These are phyloP conservation scores for Cheilosia soror DNA, from an alignment of 2,888 invertebrate genomes.

Conservation along the genomic window DNA sequence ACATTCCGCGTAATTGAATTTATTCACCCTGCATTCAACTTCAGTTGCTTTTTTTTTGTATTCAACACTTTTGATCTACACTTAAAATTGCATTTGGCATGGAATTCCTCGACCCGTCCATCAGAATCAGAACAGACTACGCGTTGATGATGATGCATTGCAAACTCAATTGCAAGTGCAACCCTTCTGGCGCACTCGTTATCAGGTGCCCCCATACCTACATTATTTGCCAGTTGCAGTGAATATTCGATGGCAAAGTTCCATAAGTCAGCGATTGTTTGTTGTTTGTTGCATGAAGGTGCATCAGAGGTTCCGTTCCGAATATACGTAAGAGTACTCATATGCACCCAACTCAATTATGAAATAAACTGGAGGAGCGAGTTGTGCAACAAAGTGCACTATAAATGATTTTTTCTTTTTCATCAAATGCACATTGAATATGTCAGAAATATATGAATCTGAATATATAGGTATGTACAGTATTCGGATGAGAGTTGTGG, in stretches of 20 bases:
- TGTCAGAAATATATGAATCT: constrained; percentile 1
- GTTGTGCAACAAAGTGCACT: constrained; percentile 58
- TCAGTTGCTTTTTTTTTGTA: not conserved
- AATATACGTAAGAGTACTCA: no score
- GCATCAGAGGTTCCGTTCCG: not conserved
- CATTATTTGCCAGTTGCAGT: constrained; percentile 6
- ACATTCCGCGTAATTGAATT: not conserved
- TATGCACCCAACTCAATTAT: constrained; percentile 45
- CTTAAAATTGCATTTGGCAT: constrained; percentile 26
- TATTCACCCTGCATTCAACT: constrained; percentile 10
- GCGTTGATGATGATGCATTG: constrained; percentile 33
- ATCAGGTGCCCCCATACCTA: not conserved
- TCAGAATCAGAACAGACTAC: constrained; percentile 2
- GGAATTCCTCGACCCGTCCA: constrained; percentile 22
- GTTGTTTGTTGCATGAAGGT: not conserved
- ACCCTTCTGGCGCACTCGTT: constrained; percentile 14
- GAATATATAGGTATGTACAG: not conserved
- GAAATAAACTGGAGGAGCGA: constrained; percentile 44
- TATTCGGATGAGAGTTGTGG: not conserved
- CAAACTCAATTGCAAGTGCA: constrained; percentile 46
- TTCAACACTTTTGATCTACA: constrained; percentile 15
- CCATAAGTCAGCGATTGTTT: not conserved
- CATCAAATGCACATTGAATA: constrained; percentile 14
- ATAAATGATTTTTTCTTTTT: constrained; percentile 18
- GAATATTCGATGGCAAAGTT: constrained; percentile 29